Evolutionary conservation across 2,113 vertebrate species (phyloP), one percentile per base, ranked within the genome.

Genomic region (Muntiacus reevesi): DNA sequence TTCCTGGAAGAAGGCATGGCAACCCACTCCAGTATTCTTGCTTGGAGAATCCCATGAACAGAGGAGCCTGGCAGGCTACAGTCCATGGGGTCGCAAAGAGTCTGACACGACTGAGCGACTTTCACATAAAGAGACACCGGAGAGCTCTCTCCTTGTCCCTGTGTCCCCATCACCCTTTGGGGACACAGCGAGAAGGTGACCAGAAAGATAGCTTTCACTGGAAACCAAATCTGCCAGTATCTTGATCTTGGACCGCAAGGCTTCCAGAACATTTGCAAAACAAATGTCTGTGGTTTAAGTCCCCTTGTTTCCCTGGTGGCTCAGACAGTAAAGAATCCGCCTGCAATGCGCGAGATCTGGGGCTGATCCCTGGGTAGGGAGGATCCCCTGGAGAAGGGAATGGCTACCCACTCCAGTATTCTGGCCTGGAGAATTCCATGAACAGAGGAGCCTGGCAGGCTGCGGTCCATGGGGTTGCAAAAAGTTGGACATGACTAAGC

Each of bases 401-500:
- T 33, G 15, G 30, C 15, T 64, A 64, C 60, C 60, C 30, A 64
- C 14, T 33, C 30, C 30, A 33, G 30, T 64, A 33, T 33, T 64
- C 62, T 33, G 14, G 62, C 30, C 30, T 64, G 30, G 30, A 64
- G 30, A 64, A 64, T 33, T 33, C 30, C 30, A 64, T 64, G 62
- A 30, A 33, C 1, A 2, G 60, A 62, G 14, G 60, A 62, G 60
- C 28, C 60, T 3, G 14, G 6, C 47, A 50, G 47, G 47, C 47
- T 50, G 47, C 47, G 13, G 47, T 50, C 47, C 47, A 50, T 50
- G 47, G 62, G 6, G 30, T 64, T 1, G 15, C 60, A 64, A 33
- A 64, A 14, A 33, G 30, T 33, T 15, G 0, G 30, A 64, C 14
- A 12, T 0, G 3, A 64, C 30, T 16, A 33, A n/a, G 33, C 2